Evolutionary conservation across 2,113 vertebrate genomes (phyloP).

Genomic region (Okapia johnstoni): DNA sequence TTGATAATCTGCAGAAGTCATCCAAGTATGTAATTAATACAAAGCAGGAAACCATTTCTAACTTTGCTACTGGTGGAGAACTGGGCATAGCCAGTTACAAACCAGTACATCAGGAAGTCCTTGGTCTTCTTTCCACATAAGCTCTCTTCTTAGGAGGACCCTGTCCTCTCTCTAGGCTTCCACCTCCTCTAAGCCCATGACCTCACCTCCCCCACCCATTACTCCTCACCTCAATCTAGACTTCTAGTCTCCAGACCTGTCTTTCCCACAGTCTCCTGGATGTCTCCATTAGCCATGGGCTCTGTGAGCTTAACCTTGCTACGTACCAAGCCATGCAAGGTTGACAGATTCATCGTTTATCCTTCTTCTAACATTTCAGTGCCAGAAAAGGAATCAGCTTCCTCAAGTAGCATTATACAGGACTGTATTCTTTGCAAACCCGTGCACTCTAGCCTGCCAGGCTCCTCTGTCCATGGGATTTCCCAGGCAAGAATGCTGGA

Average conservation of each 20-base stretch:
- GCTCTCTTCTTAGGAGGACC: neutral
- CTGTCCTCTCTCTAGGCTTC: neutral
- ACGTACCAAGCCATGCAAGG: neutral
- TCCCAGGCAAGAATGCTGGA: neutral
- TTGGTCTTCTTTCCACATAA: neutral
- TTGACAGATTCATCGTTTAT: neutral
- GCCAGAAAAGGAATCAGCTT: neutral
- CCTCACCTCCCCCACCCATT: neutral
- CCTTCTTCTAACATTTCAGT: slow-evolving; percentile 3
- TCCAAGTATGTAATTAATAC: neutral
- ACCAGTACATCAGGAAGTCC: neutral
- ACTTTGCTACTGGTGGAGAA: neutral
- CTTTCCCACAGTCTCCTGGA: neutral
- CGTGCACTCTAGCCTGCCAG: neutral
- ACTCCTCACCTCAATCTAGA: neutral
- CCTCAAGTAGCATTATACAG: neutral
- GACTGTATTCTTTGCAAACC: neutral
- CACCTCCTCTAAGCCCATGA: neutral
- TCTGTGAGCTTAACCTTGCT: neutral
- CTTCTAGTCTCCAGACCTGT: neutral
- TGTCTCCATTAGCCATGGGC: neutral
- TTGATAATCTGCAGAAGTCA: neutral
- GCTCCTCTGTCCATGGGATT: neutral
- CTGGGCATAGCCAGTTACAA: neutral
- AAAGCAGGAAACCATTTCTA: neutral